Conservation (phyloP, 2,888 invertebrate genomes). For the Acrobasis repandana region DNA sequence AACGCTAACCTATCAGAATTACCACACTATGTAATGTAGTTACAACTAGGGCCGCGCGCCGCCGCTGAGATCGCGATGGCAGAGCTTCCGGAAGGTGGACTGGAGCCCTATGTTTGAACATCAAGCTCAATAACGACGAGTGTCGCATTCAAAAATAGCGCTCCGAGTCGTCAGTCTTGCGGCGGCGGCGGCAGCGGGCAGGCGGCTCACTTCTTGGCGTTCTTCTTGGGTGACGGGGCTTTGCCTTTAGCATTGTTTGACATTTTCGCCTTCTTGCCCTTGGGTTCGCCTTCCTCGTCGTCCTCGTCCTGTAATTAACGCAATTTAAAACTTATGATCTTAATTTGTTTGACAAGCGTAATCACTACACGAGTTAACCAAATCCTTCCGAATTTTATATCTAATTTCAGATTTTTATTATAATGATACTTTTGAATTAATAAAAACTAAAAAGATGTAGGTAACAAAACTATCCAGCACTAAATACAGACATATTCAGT, state of each 20-base stretch:
- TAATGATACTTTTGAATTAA: too few relatives aligned
- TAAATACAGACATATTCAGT: background rate
- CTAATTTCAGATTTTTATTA: too few relatives aligned
- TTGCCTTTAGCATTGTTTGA: constrained; percentile 88
- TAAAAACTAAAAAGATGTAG: too few relatives aligned
- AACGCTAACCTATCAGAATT: constrained; percentile 72
- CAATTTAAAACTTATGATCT: background rate
- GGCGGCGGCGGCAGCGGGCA: constrained; percentile 35
- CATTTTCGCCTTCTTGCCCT: constrained; percentile 90
- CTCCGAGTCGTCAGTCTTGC: constrained; percentile 27
- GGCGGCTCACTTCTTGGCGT: constrained; percentile 79
- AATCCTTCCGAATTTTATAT: too few relatives aligned
- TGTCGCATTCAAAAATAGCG: too few relatives aligned
- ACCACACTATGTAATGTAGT: constrained; percentile 65
- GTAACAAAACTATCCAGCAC: too few relatives aligned
- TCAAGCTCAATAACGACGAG: too few relatives aligned
- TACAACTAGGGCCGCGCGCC: constrained; percentile 50
- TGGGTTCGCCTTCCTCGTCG: constrained; percentile 90
- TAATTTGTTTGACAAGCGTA: background rate
- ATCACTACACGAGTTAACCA: too few relatives aligned
- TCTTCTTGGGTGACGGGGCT: constrained; percentile 87
- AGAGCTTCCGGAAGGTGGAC: too few relatives aligned
- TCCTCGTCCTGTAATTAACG: constrained; percentile 83
- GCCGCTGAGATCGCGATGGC: constrained; percentile 26
- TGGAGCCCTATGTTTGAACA: too few relatives aligned